Evolutionary conservation across 2,113 vertebrate species (phyloP).

Genomic region (Pollimyrus isidori): DNA sequence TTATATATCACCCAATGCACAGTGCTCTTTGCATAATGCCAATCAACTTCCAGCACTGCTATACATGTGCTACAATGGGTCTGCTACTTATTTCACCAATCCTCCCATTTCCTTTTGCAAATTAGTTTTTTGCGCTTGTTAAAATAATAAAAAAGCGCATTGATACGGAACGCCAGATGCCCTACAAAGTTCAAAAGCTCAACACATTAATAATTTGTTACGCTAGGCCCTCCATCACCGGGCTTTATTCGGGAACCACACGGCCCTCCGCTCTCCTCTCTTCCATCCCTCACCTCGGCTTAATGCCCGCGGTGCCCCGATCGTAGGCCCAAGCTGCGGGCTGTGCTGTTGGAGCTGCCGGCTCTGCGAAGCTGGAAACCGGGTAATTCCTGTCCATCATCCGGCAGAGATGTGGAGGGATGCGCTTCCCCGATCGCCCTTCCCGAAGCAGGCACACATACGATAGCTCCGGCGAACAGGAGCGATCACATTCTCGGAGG

Average conservation of each 20-base stretch:
- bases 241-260: conserved; percentile 60
- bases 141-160: not conserved
- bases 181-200: conserved; percentile 15
- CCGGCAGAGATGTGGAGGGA: conserved; percentile 55
- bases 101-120: conserved; percentile 14
- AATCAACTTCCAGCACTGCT: conserved; percentile 25
- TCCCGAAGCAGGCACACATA: conserved; percentile 54
- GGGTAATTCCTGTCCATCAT: conserved; percentile 91
- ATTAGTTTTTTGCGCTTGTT: not conserved
- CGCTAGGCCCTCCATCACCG: conserved; percentile 57
- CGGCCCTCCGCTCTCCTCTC: conserved; percentile 50
- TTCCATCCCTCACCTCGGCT: conserved; percentile 74
- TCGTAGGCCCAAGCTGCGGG: conserved; percentile 86
- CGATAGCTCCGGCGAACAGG: conserved; percentile 40
- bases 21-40: conserved; percentile 24
- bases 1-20: not conserved
- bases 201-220: conserved; percentile 4
- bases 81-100: conserved; percentile 4
- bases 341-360: conserved; percentile 68
- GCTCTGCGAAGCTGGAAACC: conserved; percentile 77
- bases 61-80: conserved; percentile 11
- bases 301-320: conserved; percentile 63
- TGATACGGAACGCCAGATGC: not conserved
- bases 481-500: conserved; percentile 39
- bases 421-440: conserved; percentile 55